Base-by-base conservation (phyloP, 2,797 vertebrate species). In the Nothura maculosa region DNA sequence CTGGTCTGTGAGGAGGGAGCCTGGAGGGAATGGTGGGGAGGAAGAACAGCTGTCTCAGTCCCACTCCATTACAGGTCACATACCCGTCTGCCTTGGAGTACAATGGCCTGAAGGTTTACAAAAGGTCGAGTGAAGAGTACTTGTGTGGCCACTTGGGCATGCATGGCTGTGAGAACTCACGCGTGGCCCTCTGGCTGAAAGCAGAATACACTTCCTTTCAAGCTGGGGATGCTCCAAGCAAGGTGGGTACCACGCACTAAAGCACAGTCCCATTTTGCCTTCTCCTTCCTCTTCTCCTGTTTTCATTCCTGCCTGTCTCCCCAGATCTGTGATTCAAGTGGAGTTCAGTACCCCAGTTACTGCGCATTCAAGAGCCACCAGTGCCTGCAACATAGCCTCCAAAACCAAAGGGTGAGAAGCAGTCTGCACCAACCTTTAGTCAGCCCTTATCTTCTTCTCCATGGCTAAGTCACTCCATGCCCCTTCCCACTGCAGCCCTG, bases 351-450 rank as follows among this genome's bases (percentile, higher is more conserved):
- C 64, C 97, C 97, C 20, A 97, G 36, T 81, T 98, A 97, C 88
- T 98, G 98, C 11, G 76, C 80, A 15, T 98, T 98, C 96, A 98
- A 98, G 94, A 98, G 97, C 84, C 90, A 97, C 6, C 97, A 98
- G 81, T 98, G 98, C 50, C 83, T 96, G 63, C 91, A 95, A 92
- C 92, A 36, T 32, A 97, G 16, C 64, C 43, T 84, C 80, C 76
- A 88, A 57, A 93, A 90, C 4, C 36, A 86, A 68, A 96, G 50
- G 97, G 98, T 98, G 87, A 98, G 97, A 18, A 52, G 16, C 50
- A 18, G 36, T 27, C 36, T 17, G 4, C 1, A 0, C 36, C 75
- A 52, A 15, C 57, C 61, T 63, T 61, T 52, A 27, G 63, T 28
- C 24, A 52, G 47, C 36, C 38, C 22, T 50, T 40, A 19, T 32